A percentile compares a stretch with the other conserved stretches of the same genome.
Conservation (phyloP, 2,888 invertebrate genomes). For the Pristionchus fissidentatus region DNA sequence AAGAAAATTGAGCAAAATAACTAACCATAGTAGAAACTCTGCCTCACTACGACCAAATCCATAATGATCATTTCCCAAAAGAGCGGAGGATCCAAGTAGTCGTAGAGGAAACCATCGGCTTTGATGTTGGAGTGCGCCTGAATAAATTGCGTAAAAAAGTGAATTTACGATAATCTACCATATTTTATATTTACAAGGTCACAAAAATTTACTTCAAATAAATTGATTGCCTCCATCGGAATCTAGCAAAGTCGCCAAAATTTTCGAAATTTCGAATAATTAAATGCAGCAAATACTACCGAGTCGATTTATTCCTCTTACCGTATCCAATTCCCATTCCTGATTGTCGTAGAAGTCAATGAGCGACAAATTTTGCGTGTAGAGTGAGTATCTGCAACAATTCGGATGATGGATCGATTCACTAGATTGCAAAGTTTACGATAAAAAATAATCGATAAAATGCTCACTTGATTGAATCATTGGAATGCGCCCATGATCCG, state of each 20-base stretch:
- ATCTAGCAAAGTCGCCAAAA: no score
- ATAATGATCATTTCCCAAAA: slow-evolving; percentile 75
- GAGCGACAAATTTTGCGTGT: slow-evolving; percentile 68
- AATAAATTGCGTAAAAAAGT: slow-evolving; percentile 40
- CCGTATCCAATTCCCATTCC: slow-evolving; percentile 74
- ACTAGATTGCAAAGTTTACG: neutral
- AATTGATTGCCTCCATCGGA: no score
- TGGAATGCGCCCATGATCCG: slow-evolving; percentile 75
- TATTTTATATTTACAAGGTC: no score
- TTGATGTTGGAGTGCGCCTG: slow-evolving; percentile 67
- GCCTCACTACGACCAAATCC: slow-evolving; percentile 69
- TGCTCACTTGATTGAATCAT: slow-evolving; percentile 70
- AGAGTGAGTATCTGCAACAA: slow-evolving; percentile 64
- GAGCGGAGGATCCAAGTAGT: slow-evolving; percentile 73
- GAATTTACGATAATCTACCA: neutral
- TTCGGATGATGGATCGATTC: neutral
- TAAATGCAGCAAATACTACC: no score
- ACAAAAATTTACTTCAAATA: no score
- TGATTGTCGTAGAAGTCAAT: slow-evolving; percentile 75
- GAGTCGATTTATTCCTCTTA: no score
- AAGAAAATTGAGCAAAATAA: neutral
- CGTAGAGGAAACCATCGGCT: slow-evolving; percentile 72
- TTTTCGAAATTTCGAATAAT: no score
- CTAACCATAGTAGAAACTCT: slow-evolving; percentile 75
- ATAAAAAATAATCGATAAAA: neutral